Percentiles rank a stretch among this genome's conserved stretches.
These are phyloP conservation scores for Lasioglossum malachurum DNA, from an alignment of 2,888 invertebrate species.

Conservation along the genomic window DNA sequence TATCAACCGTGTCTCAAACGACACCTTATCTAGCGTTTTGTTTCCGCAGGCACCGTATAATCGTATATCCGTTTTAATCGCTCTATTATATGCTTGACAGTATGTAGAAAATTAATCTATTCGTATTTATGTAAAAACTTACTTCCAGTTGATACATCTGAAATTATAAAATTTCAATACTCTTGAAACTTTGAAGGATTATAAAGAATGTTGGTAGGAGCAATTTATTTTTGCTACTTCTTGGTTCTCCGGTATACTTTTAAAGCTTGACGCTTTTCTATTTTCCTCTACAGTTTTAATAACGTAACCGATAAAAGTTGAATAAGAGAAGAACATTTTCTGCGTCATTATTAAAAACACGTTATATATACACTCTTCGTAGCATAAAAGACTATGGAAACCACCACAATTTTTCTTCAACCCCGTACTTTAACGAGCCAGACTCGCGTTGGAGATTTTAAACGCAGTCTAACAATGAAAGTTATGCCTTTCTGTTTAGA, in stretches of 20 bases:
- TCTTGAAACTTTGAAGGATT: not conserved
- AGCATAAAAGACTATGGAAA: not conserved
- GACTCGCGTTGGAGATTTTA: not conserved
- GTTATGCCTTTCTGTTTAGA: not conserved
- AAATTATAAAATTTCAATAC: not conserved
- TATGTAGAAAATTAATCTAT: not conserved
- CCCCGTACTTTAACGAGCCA: not conserved
- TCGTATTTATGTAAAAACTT: not conserved
- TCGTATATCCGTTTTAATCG: not conserved
- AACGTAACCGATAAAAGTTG: not conserved
- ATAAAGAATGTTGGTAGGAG: not conserved
- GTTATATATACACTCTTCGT: not conserved
- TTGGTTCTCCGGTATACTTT: not conserved
- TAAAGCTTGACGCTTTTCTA: not conserved
- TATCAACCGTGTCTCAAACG: not conserved
- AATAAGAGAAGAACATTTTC: not conserved
- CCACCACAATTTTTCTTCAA: not conserved
- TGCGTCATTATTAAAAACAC: not conserved
- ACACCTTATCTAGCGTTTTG: not conserved
- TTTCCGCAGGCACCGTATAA: not conserved
- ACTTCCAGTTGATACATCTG: not conserved
- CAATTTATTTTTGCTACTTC: no score
- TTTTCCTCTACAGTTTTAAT: not conserved
- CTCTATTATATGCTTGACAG: not conserved
- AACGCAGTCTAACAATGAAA: not conserved